A percentile compares a stretch with the other conserved stretches of the same genome.
phyloP scores from a whole-genome alignment of 1,140 invertebrate genomes.

The Drosophila miranda region DNA sequence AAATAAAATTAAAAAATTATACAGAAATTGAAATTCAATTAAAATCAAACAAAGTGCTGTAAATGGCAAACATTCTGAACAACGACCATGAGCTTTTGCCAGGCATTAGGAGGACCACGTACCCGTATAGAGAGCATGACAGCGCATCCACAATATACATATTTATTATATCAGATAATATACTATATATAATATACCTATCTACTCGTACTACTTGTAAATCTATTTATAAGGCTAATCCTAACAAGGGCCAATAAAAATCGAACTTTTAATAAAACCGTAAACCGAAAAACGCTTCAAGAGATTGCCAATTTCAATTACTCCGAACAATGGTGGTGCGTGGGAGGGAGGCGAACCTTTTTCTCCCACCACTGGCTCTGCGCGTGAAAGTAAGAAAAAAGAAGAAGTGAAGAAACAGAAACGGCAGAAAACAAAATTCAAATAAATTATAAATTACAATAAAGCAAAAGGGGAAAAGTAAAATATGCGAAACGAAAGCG shows the following conservation, averaged over 20 bases:
- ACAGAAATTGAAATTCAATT: conserved; percentile 16
- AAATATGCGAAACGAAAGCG: conserved; percentile 75
- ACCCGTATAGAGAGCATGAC: conserved; percentile 28
- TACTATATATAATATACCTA: conserved; percentile 13
- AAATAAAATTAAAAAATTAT: conserved; percentile 18
- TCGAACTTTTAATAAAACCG: conserved; percentile 63
- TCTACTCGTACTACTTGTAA: conserved; percentile 28
- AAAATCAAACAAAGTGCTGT: conserved; percentile 29
- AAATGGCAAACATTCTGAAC: conserved; percentile 26
- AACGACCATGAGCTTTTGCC: conserved; percentile 9
- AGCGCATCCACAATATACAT: conserved; percentile 55
- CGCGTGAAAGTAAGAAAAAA: conserved; percentile 66
- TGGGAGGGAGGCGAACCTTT: conserved; percentile 43
- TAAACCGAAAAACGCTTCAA: conserved; percentile 32
- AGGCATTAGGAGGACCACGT: neutral
- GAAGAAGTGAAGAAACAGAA: conserved; percentile 21
- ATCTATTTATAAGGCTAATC: conserved; percentile 69
- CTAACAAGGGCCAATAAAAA: conserved; percentile 66
- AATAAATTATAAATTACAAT: conserved; percentile 71
- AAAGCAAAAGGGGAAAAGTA: conserved; percentile 46
- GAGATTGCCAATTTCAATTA: conserved; percentile 58
- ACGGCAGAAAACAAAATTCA: conserved; percentile 46
- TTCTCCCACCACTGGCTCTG: conserved; percentile 17
- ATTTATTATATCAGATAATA: conserved; percentile 66
- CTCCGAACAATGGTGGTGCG: conserved; percentile 32